Base-by-base conservation (phyloP, 1,140 invertebrate genomes). In the Physella acuta region DNA sequence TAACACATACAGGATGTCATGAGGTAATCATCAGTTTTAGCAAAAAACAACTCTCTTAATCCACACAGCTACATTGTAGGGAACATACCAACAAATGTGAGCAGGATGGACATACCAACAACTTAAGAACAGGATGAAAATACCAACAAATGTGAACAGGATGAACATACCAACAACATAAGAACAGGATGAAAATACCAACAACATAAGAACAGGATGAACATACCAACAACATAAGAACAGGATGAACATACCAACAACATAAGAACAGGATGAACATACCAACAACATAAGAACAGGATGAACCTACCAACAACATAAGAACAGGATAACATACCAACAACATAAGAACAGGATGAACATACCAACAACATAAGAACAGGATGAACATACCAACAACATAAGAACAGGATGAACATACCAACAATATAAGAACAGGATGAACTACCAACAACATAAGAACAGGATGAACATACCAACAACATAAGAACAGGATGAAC, bases 401-500 rank as follows among this genome's bases (percentile, higher is more conserved):
- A n/a, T n/a, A 34, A 24, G 4, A 37, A 65, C 33, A 8, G 28
- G 4, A 17, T 56, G 34, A n/a, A 58, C 71, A 52, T 59, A 76
- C 74, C 64, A 60, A 64, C 39, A 52, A 37, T 70, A 49, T 87
- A 87, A 31, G 11, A 33, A 3, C 90, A n/a, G n/a, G n/a, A n/a
- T n/a, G n/a, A n/a, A n/a, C n/a, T n/a, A n/a, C n/a, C n/a, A n/a
- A n/a, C n/a, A n/a, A n/a, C n/a, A n/a, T n/a, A 34, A 24, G 4
- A 37, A 65, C 33, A 8, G 28, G 4, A 17, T 56, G 34, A n/a
- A 58, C 71, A 52, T 59, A 76, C 74, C 64, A 60, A 64, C 39
- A 52, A 37, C 68, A 49, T 87, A 87, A 31, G 11, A 33, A 3
- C 90, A n/a, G n/a, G n/a, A n/a, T n/a, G n/a, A n/a, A n/a, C n/a